Base-by-base conservation (phyloP, 2,888 invertebrate genomes). In the Malthinus seriepunctatus region DNA sequence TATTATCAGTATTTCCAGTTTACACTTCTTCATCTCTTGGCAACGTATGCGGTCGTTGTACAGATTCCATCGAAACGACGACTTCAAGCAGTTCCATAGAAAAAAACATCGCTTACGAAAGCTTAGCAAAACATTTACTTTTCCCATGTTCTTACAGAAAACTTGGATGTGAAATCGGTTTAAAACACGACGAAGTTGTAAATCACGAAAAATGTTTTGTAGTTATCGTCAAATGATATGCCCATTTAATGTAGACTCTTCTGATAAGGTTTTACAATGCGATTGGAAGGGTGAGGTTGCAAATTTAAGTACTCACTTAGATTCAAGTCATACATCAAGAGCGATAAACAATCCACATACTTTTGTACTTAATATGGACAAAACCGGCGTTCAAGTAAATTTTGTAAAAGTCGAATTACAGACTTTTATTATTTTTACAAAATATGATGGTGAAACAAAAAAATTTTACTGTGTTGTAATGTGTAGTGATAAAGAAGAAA, bases 241-340 rank as follows among this genome's bases (percentile, higher is more conserved):
- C 45, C 63, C 71, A 0, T 66, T 69, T 45, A 62, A 58, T 37
- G 10, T 23, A 2, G 10, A 42, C 7, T 3, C 32, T 2, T 47
- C 10, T 10, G 8, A 23, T 7, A 50, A 47, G 9, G 42, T 62
- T 33, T 51, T 60, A 8, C 63, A 62, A 12, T 74, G 73, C 44
- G 56, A 60, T 8, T 72, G 71, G 71, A 58, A 66, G 44, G 74
- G 73, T 6, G 68, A 64, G 8, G 60, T 68, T 2, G 60, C 38
- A 0, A 67, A 72, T 50, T 67, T 75, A 60, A 61, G 67, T 2
- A 58, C 62, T 33, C 76, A 76, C 62, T 71, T 75, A 14, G 23
- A 37, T 10, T 6, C 32, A 8, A 34, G 14, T 10, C 57, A 58
- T 23, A 44, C 39, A 7, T 11, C 42, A 10, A 10, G 8, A 11